Percentiles rank a stretch among this genome's conserved stretches.
These are phyloP conservation scores for Callaeas wilsoni DNA, from an alignment of 2,113 vertebrate species.

Conservation along the genomic window DNA sequence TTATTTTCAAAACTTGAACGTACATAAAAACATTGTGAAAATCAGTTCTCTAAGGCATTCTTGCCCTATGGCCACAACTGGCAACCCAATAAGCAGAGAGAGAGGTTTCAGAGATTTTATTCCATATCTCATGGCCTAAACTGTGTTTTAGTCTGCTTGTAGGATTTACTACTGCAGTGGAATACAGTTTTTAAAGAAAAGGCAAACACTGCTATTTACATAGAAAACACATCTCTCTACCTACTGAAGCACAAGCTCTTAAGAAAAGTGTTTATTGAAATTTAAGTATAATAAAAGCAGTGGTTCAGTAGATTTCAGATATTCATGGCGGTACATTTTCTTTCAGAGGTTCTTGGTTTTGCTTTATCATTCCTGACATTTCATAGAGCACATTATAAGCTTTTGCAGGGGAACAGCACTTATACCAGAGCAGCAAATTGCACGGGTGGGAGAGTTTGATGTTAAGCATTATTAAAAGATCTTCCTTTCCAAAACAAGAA, in stretches of 20 bases:
- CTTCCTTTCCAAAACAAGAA: conserved; percentile 28
- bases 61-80: neutral
- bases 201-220: conserved; percentile 28
- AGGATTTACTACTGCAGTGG: neutral
- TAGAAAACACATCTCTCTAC: neutral
- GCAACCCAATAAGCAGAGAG: neutral
- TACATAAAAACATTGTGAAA: neutral
- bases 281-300: conserved; percentile 24
- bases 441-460: neutral
- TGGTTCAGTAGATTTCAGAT: neutral
- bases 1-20: neutral
- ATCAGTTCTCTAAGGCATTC: neutral
- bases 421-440: neutral
- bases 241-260: neutral
- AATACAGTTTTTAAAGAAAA: conserved; percentile 13
- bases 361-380: conserved; percentile 40
- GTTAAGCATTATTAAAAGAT: conserved; percentile 39
- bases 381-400: neutral
- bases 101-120: neutral
- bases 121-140: neutral
- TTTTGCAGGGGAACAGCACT: neutral
- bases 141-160: neutral
- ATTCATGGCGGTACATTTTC: neutral
- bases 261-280: conserved; percentile 15
- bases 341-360: conserved; percentile 18